Conservation (phyloP, 2,113 vertebrate genomes). For the Neolamprologus devosi region DNA sequence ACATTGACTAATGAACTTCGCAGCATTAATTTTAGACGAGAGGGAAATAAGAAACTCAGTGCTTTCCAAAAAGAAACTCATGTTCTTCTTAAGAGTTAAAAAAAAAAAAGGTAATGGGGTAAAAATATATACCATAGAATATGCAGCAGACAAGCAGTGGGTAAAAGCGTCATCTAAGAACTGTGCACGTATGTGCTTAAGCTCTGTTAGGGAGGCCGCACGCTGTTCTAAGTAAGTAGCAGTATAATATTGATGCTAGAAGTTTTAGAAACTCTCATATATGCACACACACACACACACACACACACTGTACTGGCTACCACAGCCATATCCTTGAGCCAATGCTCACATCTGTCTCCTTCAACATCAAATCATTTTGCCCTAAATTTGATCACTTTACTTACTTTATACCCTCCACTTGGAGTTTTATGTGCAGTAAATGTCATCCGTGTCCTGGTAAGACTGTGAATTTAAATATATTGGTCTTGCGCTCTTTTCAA, state of each 20-base stretch:
- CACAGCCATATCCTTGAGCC: neutral
- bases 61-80: neutral
- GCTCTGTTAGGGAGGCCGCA: neutral
- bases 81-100: neutral
- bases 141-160: slow-evolving; percentile 3
- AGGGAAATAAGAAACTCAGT: neutral
- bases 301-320: neutral
- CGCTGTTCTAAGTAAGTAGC: slow-evolving; percentile 22
- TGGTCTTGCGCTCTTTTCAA: neutral
- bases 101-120: neutral
- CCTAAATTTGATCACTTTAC: slow-evolving; percentile 10
- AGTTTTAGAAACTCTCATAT: neutral
- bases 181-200: neutral
- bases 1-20: neutral
- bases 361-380: neutral
- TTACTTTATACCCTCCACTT: neutral
- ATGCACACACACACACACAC: neutral
- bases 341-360: neutral
- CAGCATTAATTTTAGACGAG: neutral
- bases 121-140: slow-evolving; percentile 22
- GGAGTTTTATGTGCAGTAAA: neutral
- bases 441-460: neutral
- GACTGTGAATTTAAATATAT: neutral
- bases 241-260: slow-evolving; percentile 43
- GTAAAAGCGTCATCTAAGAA: slow-evolving; percentile 23